Conservation (phyloP, 1,140 invertebrate genomes). For the Zaprionus kolodkinae region DNA sequence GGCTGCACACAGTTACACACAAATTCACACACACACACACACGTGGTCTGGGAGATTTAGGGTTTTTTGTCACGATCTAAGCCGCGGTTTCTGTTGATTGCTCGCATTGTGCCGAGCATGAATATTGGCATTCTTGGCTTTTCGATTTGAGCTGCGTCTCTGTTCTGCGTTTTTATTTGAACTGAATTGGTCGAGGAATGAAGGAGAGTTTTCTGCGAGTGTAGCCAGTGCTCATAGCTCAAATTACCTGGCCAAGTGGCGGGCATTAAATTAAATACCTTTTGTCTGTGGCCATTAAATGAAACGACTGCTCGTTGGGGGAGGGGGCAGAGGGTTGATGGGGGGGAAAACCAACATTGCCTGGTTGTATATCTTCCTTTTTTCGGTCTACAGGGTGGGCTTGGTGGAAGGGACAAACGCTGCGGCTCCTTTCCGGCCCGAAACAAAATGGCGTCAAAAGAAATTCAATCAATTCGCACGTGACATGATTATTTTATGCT, state of each 20-base stretch:
- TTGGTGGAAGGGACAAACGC: slow-evolving; percentile 32
- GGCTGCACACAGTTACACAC: slow-evolving; percentile 8
- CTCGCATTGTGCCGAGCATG: slow-evolving; percentile 63
- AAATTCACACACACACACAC: neutral
- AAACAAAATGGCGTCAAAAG: slow-evolving; percentile 66
- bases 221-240: slow-evolving; percentile 59
- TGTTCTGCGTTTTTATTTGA: slow-evolving; percentile 4
- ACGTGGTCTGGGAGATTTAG: slow-evolving; percentile 42
- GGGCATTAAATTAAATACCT: slow-evolving; percentile 78
- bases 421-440: slow-evolving; percentile 17
- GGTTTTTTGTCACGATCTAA: slow-evolving; percentile 77
- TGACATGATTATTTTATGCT: slow-evolving; percentile 80
- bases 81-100: slow-evolving; percentile 57
- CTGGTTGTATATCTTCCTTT: neutral
- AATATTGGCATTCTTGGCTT: slow-evolving; percentile 69
- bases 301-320: slow-evolving; percentile 44
- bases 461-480: slow-evolving; percentile 81
- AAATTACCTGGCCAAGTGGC: slow-evolving; percentile 75
- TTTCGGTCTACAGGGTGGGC: neutral
- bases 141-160: slow-evolving; percentile 44
- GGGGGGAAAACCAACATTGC: slow-evolving; percentile 12
- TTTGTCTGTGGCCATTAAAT: slow-evolving; percentile 75
- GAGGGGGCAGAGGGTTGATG: neutral
- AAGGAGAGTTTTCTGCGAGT: slow-evolving; percentile 32
- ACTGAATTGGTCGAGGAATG: neutral